phyloP scores from a whole-genome alignment of 2,888 invertebrate species.

The Tubulanus polymorphus region DNA sequence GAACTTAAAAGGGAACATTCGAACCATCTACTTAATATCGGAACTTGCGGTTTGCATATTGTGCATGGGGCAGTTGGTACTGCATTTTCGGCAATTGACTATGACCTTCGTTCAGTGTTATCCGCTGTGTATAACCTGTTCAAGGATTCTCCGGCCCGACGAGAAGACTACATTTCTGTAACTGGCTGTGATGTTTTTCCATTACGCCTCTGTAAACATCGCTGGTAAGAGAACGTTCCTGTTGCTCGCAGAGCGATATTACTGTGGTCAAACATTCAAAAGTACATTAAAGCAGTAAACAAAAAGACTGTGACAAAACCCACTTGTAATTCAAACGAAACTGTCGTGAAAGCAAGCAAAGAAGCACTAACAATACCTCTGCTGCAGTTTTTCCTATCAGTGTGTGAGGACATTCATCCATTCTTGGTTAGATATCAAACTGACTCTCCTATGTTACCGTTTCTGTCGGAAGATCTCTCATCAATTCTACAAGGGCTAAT shows the following conservation, averaged over 20 bases:
- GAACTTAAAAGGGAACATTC: neutral
- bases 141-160: constrained; percentile 9
- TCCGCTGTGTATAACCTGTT: constrained; percentile 6
- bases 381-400: neutral
- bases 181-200: constrained; percentile 5
- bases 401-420: neutral
- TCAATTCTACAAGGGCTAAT: neutral
- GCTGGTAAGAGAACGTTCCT: constrained; percentile 10
- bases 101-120: neutral
- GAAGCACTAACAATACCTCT: neutral
- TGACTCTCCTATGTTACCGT: constrained; percentile 3
- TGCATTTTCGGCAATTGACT: neutral
- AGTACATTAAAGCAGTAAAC: neutral
- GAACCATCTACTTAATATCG: neutral
- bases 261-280: neutral
- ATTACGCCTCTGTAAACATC: constrained; percentile 8
- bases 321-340: neutral
- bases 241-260: constrained; percentile 4
- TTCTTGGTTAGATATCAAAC: neutral
- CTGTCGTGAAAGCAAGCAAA: neutral
- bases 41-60: neutral
- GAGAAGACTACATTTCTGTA: constrained; percentile 1
- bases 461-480: neutral
- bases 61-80: neutral
- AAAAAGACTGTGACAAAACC: neutral